These are phyloP conservation scores for Odontamblyopus lacepedii DNA, from an alignment of 2,797 vertebrate genomes.

Conservation along the genomic window DNA sequence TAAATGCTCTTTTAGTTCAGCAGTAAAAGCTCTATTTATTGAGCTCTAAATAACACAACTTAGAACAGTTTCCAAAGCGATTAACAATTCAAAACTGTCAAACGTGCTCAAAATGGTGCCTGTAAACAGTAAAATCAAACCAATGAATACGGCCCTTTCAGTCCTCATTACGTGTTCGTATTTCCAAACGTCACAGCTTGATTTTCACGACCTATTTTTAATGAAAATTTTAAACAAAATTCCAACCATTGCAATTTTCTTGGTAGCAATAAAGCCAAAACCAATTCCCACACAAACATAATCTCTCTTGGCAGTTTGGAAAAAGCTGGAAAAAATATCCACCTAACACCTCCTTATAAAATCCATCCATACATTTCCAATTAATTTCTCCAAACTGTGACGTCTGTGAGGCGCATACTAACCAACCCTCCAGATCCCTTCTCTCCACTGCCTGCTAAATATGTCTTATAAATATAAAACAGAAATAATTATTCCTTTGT, in stretches of 20 bases:
- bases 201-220: not conserved
- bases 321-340: not conserved
- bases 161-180: not conserved
- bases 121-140: too few species aligned
- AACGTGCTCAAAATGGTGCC: too few species aligned
- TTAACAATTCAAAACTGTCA: too few species aligned
- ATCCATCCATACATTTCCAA: constrained; percentile 5
- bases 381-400: constrained; percentile 5
- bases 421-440: constrained; percentile 4
- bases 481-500: constrained; percentile 17
- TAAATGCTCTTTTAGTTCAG: not conserved
- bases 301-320: not conserved
- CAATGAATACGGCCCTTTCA: not conserved
- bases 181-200: too few species aligned
- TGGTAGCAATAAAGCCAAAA: not conserved
- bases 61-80: too few species aligned
- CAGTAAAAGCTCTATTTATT: not conserved
- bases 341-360: not conserved
- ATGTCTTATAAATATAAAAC: constrained; percentile 13
- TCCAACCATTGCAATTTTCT: not conserved
- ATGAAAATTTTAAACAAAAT: not conserved
- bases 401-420: not conserved
- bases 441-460: not conserved
- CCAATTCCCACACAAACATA: not conserved
- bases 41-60: not conserved